Evolutionary conservation across 2,113 vertebrate genomes (phyloP).

Genomic region (Typhlomys cinereus): DNA sequence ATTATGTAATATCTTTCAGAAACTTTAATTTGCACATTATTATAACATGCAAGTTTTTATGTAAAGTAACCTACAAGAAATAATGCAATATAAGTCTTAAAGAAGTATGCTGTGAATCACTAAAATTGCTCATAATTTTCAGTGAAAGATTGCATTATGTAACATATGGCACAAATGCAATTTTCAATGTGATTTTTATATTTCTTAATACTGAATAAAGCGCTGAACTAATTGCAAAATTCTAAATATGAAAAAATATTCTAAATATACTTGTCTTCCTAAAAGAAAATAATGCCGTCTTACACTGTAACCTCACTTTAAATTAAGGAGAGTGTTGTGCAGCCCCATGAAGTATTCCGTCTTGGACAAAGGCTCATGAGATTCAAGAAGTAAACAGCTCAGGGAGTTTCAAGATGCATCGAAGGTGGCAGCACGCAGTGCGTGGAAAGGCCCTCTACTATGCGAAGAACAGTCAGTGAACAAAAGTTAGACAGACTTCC

Average conservation of each 20-base stretch:
- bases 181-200: background rate
- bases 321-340: too few species aligned
- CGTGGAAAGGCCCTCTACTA: too few species aligned
- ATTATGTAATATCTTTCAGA: conserved; percentile 52
- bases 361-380: too few species aligned
- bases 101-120: background rate
- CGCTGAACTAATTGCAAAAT: background rate
- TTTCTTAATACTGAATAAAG: background rate
- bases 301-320: too few species aligned
- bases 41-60: conserved; percentile 53
- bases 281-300: background rate
- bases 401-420: too few species aligned
- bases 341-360: too few species aligned
- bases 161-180: background rate
- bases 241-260: background rate
- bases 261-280: background rate
- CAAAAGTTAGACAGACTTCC: too few species aligned
- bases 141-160: background rate
- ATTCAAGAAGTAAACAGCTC: too few species aligned
- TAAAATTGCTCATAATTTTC: conserved; percentile 44
- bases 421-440: too few species aligned
- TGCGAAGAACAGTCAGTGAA: too few species aligned
- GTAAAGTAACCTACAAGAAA: conserved; percentile 37
- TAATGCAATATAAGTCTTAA: conserved; percentile 38
- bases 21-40: conserved; percentile 59